Conservation (phyloP, 2,888 invertebrate genomes). For the Agelastica alni region DNA sequence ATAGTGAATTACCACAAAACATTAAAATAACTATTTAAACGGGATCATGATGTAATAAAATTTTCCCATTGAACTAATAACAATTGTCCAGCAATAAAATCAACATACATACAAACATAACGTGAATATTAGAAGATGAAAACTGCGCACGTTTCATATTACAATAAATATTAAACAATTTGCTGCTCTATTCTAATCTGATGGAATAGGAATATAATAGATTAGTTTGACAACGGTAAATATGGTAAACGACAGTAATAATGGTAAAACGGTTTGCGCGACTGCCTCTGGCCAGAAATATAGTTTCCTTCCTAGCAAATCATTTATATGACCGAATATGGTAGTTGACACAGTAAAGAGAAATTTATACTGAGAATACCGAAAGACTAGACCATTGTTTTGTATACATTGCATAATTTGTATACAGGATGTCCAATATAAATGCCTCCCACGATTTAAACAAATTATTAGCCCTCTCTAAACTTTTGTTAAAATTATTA, state of each 20-base stretch:
- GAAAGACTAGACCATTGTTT: not conserved
- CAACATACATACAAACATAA: slow-evolving; percentile 13
- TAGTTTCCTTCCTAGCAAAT: not conserved
- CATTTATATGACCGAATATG: slow-evolving; percentile 2
- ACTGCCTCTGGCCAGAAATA: not conserved
- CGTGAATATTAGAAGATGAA: slow-evolving; percentile 9
- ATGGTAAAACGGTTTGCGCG: slow-evolving; percentile 8
- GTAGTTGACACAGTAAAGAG: not conserved
- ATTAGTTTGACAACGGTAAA: slow-evolving; percentile 26
- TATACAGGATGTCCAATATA: too few species aligned
- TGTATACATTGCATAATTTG: too few species aligned
- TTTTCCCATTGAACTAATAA: not conserved
- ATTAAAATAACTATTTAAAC: too few species aligned
- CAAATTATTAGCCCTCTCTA: too few species aligned
- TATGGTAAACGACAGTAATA: slow-evolving; percentile 22
- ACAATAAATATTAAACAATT: slow-evolving; percentile 23
- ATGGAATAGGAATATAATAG: slow-evolving; percentile 3
- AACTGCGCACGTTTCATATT: slow-evolving; percentile 28
- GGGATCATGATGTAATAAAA: too few species aligned
- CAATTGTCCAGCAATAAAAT: slow-evolving; percentile 10
- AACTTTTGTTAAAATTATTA: too few species aligned
- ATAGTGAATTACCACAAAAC: too few species aligned
- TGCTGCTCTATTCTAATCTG: slow-evolving; percentile 22
- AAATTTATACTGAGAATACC: not conserved
- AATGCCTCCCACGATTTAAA: too few species aligned